Base-by-base conservation (phyloP, 2,797 vertebrate species). In the Chelmon rostratus region DNA sequence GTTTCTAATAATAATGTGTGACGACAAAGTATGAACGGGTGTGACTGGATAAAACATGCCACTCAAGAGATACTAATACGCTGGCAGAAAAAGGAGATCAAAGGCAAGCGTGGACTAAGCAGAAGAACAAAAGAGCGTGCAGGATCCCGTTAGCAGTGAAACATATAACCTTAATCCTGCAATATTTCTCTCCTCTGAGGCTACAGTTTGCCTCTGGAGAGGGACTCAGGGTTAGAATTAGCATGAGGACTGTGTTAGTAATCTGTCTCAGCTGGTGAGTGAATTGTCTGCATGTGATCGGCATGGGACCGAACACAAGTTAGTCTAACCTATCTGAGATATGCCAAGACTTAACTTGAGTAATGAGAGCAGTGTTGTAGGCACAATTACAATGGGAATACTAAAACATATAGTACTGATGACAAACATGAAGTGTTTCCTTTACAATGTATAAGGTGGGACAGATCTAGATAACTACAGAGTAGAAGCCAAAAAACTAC, bases 101-200 rank as follows among this genome's bases (percentile, higher is more conserved):
- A 83, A 81, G 79, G 47, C 21, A 40, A 76, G 78, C 37, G 68
- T 23, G 11, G 3, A 16, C 68, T 49, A 13, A 82, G 71, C 23
- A 3, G 52, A 42, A 28, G 44, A 54, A 56, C 5, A 47, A n/a
- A 68, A 16, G 12, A 52, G 59, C 33, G 49, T 68, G 81, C 77
- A 78, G 66, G 44, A 73, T 33, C 1, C 2, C 0, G 4, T 28
- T 2, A 47, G 44, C 38, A 42, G 15, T 10, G 7, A 70, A 66
- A 71, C 8, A 35, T n/a, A 49, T 3, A 49, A 56, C 5, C 35
- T 73, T 28, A 70, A 59, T 49, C 9, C 42, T 76, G 61, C 37
- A 42, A 16, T 59, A 35, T 40, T 42, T 40, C 28, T n/a, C n/a
- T n/a, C n/a, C n/a, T n/a, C n/a, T n/a, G n/a, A 58, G 54, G 50